Evolutionary conservation across 2,888 invertebrate genomes (phyloP).

Genomic region (Patella pellucida): DNA sequence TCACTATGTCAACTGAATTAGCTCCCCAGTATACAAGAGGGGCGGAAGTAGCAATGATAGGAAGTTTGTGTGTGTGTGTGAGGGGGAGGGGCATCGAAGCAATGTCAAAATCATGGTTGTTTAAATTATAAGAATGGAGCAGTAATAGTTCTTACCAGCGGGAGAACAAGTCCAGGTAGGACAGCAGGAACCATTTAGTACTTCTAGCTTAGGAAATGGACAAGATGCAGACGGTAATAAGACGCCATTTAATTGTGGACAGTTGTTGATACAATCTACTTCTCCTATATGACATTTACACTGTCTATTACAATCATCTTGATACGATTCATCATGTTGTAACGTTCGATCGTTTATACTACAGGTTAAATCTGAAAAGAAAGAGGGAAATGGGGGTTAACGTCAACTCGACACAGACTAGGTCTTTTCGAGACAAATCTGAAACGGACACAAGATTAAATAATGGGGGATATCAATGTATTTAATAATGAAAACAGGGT

Average conservation of each 20-base stretch:
- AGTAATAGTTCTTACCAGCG: constrained; percentile 23
- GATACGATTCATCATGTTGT: constrained; percentile 16
- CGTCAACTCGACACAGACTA: no score
- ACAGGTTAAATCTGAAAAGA: constrained; percentile 10
- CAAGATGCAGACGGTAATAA: constrained; percentile 33
- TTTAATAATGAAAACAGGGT: no score
- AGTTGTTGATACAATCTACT: constrained; percentile 27
- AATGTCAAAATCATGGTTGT: background rate
- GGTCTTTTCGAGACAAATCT: no score
- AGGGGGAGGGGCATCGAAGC: background rate
- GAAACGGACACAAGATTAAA: background rate
- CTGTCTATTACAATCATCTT: constrained; percentile 20
- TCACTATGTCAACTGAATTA: no score
- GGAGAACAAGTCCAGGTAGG: constrained; percentile 36
- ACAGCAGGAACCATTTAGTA: constrained; percentile 30
- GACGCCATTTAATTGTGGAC: constrained; percentile 26
- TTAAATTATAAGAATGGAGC: background rate
- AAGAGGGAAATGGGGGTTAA: no score
- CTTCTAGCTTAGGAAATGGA: constrained; percentile 32
- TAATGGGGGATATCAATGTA: no score
- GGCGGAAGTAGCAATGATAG: no score
- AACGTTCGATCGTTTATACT: constrained; percentile 1
- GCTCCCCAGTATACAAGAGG: no score
- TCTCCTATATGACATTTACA: constrained; percentile 25
- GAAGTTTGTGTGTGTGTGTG: no score